A percentile compares a stretch with the other conserved stretches of the same genome.
phyloP scores from a whole-genome alignment of 2,113 vertebrate genomes.

The Rhipidura dahli region DNA sequence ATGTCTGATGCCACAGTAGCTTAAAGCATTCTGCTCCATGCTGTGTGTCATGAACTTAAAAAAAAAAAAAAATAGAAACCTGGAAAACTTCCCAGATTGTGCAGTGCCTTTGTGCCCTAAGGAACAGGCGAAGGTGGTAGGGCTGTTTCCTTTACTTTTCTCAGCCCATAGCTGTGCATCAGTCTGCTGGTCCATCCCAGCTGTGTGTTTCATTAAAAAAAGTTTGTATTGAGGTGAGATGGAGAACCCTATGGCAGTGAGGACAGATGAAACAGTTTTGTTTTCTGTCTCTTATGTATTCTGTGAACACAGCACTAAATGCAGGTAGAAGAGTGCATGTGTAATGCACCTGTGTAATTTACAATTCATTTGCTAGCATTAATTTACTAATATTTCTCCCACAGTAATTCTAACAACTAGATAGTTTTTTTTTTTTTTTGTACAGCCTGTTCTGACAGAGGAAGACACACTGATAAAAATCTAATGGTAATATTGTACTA shows the following conservation, averaged over 20 bases:
- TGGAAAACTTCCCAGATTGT: slow-evolving; percentile 10
- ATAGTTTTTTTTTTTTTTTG: not conserved
- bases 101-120: not conserved
- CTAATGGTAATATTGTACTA: slow-evolving; percentile 4
- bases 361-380: not conserved
- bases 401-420: not conserved
- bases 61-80: not conserved
- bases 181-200: not conserved
- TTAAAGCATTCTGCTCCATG: not conserved
- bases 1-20: not conserved
- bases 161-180: not conserved
- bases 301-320: not conserved
- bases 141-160: not conserved
- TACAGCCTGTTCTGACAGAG: not conserved
- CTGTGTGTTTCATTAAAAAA: not conserved
- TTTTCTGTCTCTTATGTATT: not conserved
- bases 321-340: not conserved
- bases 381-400: not conserved
- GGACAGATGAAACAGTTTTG: not conserved
- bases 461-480: slow-evolving; percentile 10
- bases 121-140: not conserved
- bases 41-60: not conserved
- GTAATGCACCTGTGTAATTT: not conserved
- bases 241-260: not conserved
- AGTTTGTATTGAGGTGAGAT: not conserved